Base-by-base conservation (phyloP, 2,888 invertebrate genomes). In the Himalopsyche tibetana region DNA sequence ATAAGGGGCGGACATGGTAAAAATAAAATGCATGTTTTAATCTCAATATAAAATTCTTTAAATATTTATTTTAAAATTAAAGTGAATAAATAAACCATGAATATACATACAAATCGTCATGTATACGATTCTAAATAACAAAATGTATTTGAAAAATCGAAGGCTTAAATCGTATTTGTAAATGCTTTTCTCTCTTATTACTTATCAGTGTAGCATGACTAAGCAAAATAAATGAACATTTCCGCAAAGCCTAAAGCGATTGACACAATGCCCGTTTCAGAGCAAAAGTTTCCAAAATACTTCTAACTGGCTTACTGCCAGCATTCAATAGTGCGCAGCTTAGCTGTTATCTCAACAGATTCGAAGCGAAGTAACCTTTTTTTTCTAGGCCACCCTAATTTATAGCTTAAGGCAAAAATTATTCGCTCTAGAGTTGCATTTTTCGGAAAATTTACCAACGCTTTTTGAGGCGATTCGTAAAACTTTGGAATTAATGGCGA, bases 151-250 rank as follows among this genome's bases (percentile, higher is more conserved):
- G 15, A 3, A 63, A 63, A 63, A 63, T 63, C 63, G 63, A 63
- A 63, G 28, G 63, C 63, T 28, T 8, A 19, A 63, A 63, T 19
- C 8, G 63, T 63, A 63, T 63, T 63, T 19, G 63, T 63, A 63
- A 63, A 63, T 63, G 63, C 28, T 63, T 63, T 63, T 63, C 63
- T 63, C 63, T 63, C 19, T 11, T 4, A 63, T 63, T 63, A 63
- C 63, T 63, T 63, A 63, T 63, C 63, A 63, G 63, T 63, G 28
- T 63, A 28, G 63, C 63, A 63, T 63, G 63, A 63, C 63, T 63
- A 63, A 63, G 63, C 63, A 63, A 63, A 63, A 63, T 63, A 63
- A 63, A 63, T 63, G 63, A 63, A 63, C 63, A 63, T 63, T 63
- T 63, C 63, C 63, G 63, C 63, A 19, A 19, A 28, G 63, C 19